Conservation (phyloP, 2,797 vertebrate species). For the Thaleichthys pacificus region DNA sequence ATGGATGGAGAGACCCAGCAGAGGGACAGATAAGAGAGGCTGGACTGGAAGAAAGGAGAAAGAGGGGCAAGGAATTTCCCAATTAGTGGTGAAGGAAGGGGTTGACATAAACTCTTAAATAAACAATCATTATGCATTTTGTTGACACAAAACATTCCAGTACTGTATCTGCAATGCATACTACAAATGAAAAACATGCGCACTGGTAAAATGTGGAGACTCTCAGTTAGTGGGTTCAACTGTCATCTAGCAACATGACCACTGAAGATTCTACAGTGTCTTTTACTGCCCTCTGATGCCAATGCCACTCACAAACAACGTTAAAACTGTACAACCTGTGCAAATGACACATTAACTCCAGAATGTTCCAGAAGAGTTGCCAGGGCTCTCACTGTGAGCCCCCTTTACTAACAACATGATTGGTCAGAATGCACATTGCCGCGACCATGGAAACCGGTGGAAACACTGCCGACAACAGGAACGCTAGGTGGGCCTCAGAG, state of each 20-base stretch:
- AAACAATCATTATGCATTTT: slow-evolving; percentile 63
- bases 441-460: background rate
- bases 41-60: slow-evolving; percentile 5
- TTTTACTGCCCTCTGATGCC: background rate
- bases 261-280: background rate
- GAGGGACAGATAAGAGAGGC: background rate
- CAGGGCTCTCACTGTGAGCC: slow-evolving; percentile 22
- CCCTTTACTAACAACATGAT: slow-evolving; percentile 15
- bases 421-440: background rate
- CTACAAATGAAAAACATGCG: slow-evolving; percentile 33
- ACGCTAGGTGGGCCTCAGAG: background rate
- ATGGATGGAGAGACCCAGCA: slow-evolving; percentile 23
- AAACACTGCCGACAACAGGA: slow-evolving; percentile 5
- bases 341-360: slow-evolving; percentile 35
- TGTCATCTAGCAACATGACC: background rate
- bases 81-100: slow-evolving; percentile 52
- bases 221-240: slow-evolving; percentile 7
- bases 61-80: slow-evolving; percentile 32
- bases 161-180: slow-evolving; percentile 36
- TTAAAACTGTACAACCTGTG: slow-evolving; percentile 31
- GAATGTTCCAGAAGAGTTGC: slow-evolving; percentile 13
- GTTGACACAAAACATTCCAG: slow-evolving; percentile 66
- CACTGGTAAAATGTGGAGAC: slow-evolving; percentile 30
- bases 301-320: slow-evolving; percentile 26
- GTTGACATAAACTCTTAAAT: slow-evolving; percentile 48